Evolutionary conservation across 2,113 vertebrate species (phyloP), one percentile per base, ranked within the genome.

Genomic region (Ictidomys tridecemlineatus): DNA sequence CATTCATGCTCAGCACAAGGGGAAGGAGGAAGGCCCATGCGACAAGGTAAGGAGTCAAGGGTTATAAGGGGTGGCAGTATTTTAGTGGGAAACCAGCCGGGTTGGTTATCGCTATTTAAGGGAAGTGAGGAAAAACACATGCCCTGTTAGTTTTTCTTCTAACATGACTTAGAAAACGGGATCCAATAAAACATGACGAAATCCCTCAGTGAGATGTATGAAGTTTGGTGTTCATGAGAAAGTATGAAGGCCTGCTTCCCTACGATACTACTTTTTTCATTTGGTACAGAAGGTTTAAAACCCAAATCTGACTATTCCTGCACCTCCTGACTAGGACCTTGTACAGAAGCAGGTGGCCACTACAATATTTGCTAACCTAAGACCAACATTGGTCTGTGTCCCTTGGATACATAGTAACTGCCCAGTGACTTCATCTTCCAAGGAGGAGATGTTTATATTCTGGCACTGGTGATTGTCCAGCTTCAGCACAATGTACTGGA

Each of bases 11-110:
- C 94, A 92, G 89, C 88, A 96, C 92, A 96, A 61, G n/a, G 89
- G 88, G 94, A 98, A 91, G 51, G 93, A 95, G 82, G 80, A 94
- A 67, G 91, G 3, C 82, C 88, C 98, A 98, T 98, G 98, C 98
- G 96, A 87, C 14, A 22, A 80, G 1, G 28, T 17, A 69, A n/a
- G 7, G 56, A 72, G 93, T 80, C 22, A n/a, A 89, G 74, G 72
- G 93, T 72, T 72, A 84, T 5, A 28, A 61, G 74, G 77, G 92
- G 67, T 4, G 14, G 48, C 1, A 45, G 73, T 14, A 16, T 73
- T 61, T 91, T n/a, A 96, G 73, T 37, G 69, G 56, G 70, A 26
- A 58, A 85, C 16, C 80, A 78, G 61, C 42, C 11, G 61, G 51
- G 65, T 95, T 96, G 95, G 95, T 34, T 58, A 67, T 95, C 97